These are phyloP conservation scores for Achroia grisella DNA, from an alignment of 1,140 invertebrate genomes.

Conservation along the genomic window DNA sequence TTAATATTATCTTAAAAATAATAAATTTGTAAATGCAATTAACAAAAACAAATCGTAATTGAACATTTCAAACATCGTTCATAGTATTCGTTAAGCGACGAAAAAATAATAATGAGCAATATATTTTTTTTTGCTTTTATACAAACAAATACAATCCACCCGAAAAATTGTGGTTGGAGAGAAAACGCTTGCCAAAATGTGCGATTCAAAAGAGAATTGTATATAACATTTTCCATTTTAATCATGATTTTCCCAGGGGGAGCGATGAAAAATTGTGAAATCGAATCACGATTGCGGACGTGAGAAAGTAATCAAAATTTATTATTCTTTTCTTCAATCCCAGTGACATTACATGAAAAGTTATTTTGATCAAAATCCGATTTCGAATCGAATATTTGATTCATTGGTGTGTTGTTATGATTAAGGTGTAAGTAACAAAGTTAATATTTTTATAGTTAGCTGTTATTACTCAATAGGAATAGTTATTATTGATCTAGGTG, in stretches of 20 bases:
- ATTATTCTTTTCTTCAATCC: slow-evolving; percentile 60
- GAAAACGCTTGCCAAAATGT: background rate
- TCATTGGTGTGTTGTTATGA: slow-evolving; percentile 14
- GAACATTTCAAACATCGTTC: too few relatives aligned
- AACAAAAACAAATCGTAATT: too few relatives aligned
- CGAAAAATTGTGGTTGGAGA: background rate
- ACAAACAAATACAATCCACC: too few relatives aligned
- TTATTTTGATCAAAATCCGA: slow-evolving; percentile 18
- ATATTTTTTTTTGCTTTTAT: too few relatives aligned
- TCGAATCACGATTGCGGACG: slow-evolving; percentile 62
- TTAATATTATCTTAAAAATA: too few relatives aligned
- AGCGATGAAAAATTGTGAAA: slow-evolving; percentile 53
- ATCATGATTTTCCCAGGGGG: slow-evolving; percentile 42
- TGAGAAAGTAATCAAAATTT: slow-evolving; percentile 68
- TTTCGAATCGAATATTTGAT: slow-evolving; percentile 34
- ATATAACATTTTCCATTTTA: slow-evolving; percentile 42
- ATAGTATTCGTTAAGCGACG: too few relatives aligned
- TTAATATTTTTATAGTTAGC: too few relatives aligned
- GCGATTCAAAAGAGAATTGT: background rate
- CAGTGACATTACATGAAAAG: slow-evolving; percentile 36
- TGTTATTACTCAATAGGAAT: too few relatives aligned
- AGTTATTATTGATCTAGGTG: too few relatives aligned
- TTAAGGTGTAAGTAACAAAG: background rate
- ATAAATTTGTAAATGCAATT: too few relatives aligned
- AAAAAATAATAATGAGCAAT: too few relatives aligned